Conservation (phyloP, 1,140 invertebrate genomes). For the Cyrtorhinus lividipennis region DNA sequence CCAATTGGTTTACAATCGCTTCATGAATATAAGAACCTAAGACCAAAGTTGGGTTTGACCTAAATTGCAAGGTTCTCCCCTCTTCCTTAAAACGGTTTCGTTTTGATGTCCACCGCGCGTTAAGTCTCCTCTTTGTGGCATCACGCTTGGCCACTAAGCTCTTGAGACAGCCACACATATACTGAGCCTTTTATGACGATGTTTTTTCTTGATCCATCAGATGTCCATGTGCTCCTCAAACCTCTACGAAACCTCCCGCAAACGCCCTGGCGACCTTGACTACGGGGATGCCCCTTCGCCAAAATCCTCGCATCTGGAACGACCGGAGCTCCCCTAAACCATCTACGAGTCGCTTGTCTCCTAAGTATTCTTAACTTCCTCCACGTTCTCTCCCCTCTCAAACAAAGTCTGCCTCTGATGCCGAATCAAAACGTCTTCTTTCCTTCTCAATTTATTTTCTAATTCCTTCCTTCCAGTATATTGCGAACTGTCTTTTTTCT, state of each 20-base stretch:
- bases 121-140: too few relatives aligned
- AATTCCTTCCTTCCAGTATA: too few relatives aligned
- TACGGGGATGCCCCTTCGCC: background rate
- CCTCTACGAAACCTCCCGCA: background rate
- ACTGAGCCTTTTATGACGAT: background rate
- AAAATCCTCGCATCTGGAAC: background rate
- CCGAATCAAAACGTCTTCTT: background rate
- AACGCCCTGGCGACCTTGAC: constrained; percentile 7
- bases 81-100: too few relatives aligned
- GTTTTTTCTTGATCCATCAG: background rate
- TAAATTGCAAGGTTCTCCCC: background rate
- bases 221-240: background rate
- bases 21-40: background rate
- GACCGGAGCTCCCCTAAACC: constrained; percentile 1
- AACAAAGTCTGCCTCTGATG: background rate
- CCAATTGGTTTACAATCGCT: background rate
- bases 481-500: too few relatives aligned
- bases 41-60: background rate
- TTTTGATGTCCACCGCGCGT: too few relatives aligned
- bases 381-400: background rate
- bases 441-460: background rate
- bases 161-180: background rate
- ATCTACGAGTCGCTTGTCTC: constrained; percentile 8
- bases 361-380: constrained; percentile 2
- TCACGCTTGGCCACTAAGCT: too few relatives aligned